phyloP scores from a whole-genome alignment of 1,140 invertebrate genomes.

The Trichoplusia ni region DNA sequence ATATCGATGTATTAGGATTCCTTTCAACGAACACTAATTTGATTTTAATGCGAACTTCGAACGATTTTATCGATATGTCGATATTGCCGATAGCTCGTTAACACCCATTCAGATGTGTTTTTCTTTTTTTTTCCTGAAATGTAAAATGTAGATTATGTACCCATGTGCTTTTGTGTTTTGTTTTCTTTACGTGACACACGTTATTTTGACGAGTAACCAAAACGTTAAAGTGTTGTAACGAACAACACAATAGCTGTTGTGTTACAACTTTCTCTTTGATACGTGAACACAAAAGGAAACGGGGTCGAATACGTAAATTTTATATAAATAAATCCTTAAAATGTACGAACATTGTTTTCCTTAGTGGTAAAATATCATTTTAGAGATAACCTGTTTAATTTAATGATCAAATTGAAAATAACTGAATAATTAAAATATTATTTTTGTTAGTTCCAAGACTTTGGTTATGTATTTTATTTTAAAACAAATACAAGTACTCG shows the following conservation, averaged over 20 bases:
- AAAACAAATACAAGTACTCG: no score
- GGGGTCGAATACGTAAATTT: background rate
- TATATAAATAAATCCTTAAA: background rate
- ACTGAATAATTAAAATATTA: no score
- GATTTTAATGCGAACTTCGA: conserved; percentile 43
- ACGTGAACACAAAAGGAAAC: background rate
- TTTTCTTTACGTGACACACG: background rate
- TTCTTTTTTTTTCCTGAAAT: no score
- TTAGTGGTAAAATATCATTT: background rate
- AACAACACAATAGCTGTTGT: background rate
- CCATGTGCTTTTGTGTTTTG: background rate
- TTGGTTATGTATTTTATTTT: no score
- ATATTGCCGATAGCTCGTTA: conserved; percentile 26
- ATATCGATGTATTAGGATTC: conserved; percentile 31
- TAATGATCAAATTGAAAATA: no score
- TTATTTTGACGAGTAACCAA: background rate
- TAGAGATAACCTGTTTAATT: background rate
- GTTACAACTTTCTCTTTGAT: background rate
- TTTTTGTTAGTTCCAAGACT: no score
- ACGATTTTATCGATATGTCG: conserved; percentile 33
- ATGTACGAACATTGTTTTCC: background rate
- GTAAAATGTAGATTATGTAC: background rate
- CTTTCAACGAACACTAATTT: conserved; percentile 43
- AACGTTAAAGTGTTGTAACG: conserved; percentile 2
- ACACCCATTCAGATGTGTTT: background rate